These are phyloP conservation scores for Scortum barcoo DNA, from an alignment of 2,113 vertebrate genomes.

Conservation along the genomic window DNA sequence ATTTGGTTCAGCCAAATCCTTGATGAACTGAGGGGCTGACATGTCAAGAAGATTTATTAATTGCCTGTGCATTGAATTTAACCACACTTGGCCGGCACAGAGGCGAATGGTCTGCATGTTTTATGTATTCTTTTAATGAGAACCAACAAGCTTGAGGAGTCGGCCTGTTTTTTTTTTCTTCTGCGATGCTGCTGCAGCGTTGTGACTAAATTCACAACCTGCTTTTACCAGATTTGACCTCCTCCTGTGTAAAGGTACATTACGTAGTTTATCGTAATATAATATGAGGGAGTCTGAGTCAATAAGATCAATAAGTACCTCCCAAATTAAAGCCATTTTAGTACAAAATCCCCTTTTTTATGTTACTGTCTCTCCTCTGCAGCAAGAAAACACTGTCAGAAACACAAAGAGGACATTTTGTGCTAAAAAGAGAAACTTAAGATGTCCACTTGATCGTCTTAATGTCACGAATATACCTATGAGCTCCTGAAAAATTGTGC, in stretches of 20 bases:
- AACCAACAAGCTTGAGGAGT: neutral
- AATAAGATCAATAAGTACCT: too few species aligned
- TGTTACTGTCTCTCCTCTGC: neutral
- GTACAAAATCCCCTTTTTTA: neutral
- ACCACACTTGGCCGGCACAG: neutral
- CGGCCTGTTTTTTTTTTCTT: neutral
- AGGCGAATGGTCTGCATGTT: neutral
- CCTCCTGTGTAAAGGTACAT: neutral
- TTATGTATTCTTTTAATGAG: slow-evolving; percentile 23
- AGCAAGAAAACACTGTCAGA: too few species aligned
- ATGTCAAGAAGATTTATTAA: slow-evolving; percentile 6
- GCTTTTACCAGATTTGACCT: neutral
- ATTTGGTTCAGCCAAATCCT: slow-evolving; percentile 8
- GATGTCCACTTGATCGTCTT: neutral
- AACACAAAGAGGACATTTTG: too few species aligned
- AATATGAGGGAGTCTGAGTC: too few species aligned
- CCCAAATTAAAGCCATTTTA: neutral
- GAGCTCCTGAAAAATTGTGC: neutral
- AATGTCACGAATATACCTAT: too few species aligned
- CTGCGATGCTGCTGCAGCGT: neutral
- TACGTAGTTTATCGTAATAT: neutral
- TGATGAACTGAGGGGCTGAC: neutral
- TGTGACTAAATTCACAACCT: neutral
- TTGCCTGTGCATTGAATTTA: neutral
- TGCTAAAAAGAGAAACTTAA: neutral